A percentile compares a stretch with the other conserved stretches of the same genome.
Evolutionary conservation across 1,140 invertebrate species (phyloP).

Genomic region (Camponotus floridanus): DNA sequence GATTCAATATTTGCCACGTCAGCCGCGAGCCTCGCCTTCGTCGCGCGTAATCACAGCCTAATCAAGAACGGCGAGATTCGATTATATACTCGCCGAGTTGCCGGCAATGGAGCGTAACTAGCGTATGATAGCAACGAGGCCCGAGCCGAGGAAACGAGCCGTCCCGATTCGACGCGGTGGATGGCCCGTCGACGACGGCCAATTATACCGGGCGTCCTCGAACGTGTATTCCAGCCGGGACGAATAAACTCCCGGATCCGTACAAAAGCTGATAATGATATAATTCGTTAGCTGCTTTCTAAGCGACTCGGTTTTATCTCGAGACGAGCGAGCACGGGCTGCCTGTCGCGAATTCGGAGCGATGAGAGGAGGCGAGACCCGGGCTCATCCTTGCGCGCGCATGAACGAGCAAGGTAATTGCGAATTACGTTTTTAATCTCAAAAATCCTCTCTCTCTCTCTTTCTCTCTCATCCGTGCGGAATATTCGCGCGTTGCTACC

Average conservation of each 20-base stretch:
- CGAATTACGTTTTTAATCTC: constrained; percentile 58
- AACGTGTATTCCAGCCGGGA: neutral
- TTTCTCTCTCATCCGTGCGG: neutral
- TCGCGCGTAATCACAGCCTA: constrained; percentile 66
- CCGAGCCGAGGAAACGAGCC: constrained; percentile 64
- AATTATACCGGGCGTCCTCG: constrained; percentile 31
- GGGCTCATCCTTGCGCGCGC: constrained; percentile 10
- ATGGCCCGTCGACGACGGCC: constrained; percentile 27
- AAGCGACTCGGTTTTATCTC: constrained; percentile 24
- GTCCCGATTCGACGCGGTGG: constrained; percentile 17
- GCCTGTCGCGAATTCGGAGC: constrained; percentile 25
- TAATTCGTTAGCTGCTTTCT: constrained; percentile 50
- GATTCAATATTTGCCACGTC: constrained; percentile 68
- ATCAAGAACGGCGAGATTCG: constrained; percentile 72
- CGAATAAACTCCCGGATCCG: constrained; percentile 37
- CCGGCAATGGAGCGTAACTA: constrained; percentile 70
- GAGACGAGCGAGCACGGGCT: constrained; percentile 7
- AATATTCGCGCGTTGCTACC: neutral
- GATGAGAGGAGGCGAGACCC: neutral
- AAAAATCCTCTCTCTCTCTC: neutral
- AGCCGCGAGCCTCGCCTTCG: constrained; percentile 37
- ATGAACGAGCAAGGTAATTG: constrained; percentile 46
- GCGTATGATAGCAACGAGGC: constrained; percentile 60
- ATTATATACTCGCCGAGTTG: constrained; percentile 68
- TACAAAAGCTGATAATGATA: constrained; percentile 30